Evolutionary conservation across 2,888 invertebrate genomes (phyloP), one percentile per base, ranked within the genome.

Genomic region (Zelleria hepariella): DNA sequence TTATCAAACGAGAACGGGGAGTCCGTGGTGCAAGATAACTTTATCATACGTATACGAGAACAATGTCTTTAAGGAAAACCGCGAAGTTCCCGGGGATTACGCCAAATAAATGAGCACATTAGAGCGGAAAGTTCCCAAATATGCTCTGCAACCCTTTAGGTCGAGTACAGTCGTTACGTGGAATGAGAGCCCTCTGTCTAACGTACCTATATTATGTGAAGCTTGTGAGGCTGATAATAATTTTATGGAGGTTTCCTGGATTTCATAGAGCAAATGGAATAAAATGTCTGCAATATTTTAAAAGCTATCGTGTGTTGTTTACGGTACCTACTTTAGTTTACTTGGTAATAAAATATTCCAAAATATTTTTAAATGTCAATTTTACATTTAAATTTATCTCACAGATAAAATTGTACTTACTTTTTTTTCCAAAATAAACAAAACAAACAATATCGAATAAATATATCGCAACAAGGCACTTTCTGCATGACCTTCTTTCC

Each of bases 21-120:
- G 18, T 8, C 18, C 18, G 49, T n/a, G 49, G 49, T 49, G 49
- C 49, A 49, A 21, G 18, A 49, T 42, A 20, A n/a, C 21, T 49
- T 20, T 49, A 49, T 49, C 32, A 15, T 42, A 42, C 21, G 20
- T 20, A 47, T 21, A 52, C 20, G 26, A 58, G 51, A 26, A 20
- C 18, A 49, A 27, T 23, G 58, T 15, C 27, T 58, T 27, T 47
- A 47, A 47, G 26, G 47, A 42, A 18, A 42, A 54, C 70, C 66
- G 69, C 72, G 69, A 75, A 73, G 68, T 74, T 74, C 77, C 72
- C 75, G 68, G 73, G 72, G 73, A 77, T 78, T 78, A 71, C 72
- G 72, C 64, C 64, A 73, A 70, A 78, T 75, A 77, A 73, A 79
- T 76, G 77, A 73, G 72, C 61, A 65, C 71, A 72, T 78, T 75